Evolutionary conservation across 2,113 vertebrate genomes (phyloP), one percentile per base, ranked within the genome.

Genomic region (Collichthys lucidus): DNA sequence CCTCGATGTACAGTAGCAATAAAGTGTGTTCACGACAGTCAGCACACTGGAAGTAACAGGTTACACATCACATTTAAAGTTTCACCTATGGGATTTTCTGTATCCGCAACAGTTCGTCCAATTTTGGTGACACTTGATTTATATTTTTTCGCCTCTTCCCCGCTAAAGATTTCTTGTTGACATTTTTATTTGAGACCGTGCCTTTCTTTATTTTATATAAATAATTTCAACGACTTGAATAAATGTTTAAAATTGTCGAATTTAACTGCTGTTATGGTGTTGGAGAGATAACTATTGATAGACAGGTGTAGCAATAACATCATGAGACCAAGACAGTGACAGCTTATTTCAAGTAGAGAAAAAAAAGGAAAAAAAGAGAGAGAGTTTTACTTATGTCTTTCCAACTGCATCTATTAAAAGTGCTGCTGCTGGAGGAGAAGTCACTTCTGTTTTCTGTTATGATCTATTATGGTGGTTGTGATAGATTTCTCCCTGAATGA

Each of bases 321-420:
- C 82, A 88, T 74, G 57, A 88, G 68, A 68, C 29, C 29, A 29
- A 59, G 74, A 67, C n/a, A 56, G 49, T 65, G 67, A 57, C 49
- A 70, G 35, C 8, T 44, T 11, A 79, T 76, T 60, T 62, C 16
- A 44, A 55, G n/a, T 2, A 11, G 4, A 46, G 15, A 12, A 46
- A 46, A 46, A 14, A 46, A 46, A 46, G 0, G 0, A 14, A 46
- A 12, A 46, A 4, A 52, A 29, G 50, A n/a, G 42, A 60, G 46
- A 31, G 31, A 35, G 31, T 35, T 72, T 68, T 78, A 79, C 22
- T 79, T 52, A 61, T 69, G 76, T 83, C 80, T 74, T 80, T 61
- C 69, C 57, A 49, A 14, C 78, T 90, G 74, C 77, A 89, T 73
- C 49, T 47, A 71, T 86, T 73, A 77, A 68, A 73, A 42, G 12